Conservation (phyloP, 2,797 vertebrate species). For the Pangasius larnaudii region DNA sequence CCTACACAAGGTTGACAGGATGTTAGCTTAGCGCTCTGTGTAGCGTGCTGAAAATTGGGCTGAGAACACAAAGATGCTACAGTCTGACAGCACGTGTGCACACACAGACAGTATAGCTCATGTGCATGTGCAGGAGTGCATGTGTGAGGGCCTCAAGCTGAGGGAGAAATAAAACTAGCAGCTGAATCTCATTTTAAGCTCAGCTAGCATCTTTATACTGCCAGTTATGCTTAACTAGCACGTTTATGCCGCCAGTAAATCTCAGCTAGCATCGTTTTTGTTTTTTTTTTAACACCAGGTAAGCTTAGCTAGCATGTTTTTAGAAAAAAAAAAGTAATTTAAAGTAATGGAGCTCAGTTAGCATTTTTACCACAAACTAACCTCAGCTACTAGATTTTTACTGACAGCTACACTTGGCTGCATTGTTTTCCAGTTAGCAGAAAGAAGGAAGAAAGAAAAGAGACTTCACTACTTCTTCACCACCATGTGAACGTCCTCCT, state of each 20-base stretch:
- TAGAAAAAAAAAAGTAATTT: background rate
- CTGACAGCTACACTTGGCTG: background rate
- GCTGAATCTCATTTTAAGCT: background rate
- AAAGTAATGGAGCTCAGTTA: background rate
- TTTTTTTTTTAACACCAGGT: no score
- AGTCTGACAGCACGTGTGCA: slow-evolving; percentile 36
- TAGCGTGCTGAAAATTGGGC: slow-evolving; percentile 10
- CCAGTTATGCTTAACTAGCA: background rate
- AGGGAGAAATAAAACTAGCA: background rate
- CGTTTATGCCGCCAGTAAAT: background rate
- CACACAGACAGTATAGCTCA: background rate
- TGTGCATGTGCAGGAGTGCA: background rate
- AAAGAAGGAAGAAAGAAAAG: background rate
- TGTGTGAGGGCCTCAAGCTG: background rate
- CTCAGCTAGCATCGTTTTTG: background rate
- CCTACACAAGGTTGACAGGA: slow-evolving; percentile 40
- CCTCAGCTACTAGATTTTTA: background rate
- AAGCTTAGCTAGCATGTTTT: background rate
- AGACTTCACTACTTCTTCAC: no score
- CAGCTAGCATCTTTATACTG: background rate
- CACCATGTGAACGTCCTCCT: background rate
- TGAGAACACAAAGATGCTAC: slow-evolving; percentile 50
- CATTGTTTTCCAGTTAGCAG: background rate
- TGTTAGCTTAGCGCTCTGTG: slow-evolving; percentile 52
- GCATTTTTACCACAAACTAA: background rate